Evolutionary conservation across 2,113 vertebrate genomes (phyloP), one percentile per base, ranked within the genome.

Genomic region (Neotragus pygmaeus): DNA sequence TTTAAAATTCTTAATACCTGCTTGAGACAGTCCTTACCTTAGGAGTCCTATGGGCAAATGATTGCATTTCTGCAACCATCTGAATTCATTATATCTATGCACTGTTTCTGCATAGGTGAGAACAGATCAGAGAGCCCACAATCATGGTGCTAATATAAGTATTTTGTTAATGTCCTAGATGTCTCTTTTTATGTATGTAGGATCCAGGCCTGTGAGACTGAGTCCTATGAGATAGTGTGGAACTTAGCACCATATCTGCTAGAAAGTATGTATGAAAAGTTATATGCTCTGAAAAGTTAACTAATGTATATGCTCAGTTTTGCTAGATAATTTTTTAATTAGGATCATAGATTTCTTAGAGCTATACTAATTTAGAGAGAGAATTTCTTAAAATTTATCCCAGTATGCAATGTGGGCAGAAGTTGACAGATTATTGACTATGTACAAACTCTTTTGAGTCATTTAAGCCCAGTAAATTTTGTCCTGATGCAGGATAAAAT

Each of bases 1-100:
- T 96, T 96, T 84, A 90, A 87, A 96, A 90, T 73, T 78, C n/a
- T 78, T 83, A 70, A 85, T 43, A 80, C 53, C 27, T 93, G 36
- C 58, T 77, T 78, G 28, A 92, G 36, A 81, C 6, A 75, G 64
- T 39, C 39, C 30, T 88, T 62, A 60, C n/a, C 60, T 17, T 81
- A 21, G 45, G 30, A 58, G 58, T 58, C 47, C 51, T 70, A 0
- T 23, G 36, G 57, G 12, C 66, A 88, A 80, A 93, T 70, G 39
- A 47, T 39, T 28, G 13, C 27, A 86, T 49, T 78, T 86, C 64
- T 90, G 49, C 33, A 88, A 9, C 39, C 23, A 6, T 27, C 51
- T 60, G 25, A 33, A 45, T 60, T 75, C 57, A 4, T 80, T 75
- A 0, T 36, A 21, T n/a, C 45, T 66, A 23, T 81, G 64, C 33